Base-by-base conservation (phyloP, 2,113 vertebrate species). In the Ancistrus triradiatus region DNA sequence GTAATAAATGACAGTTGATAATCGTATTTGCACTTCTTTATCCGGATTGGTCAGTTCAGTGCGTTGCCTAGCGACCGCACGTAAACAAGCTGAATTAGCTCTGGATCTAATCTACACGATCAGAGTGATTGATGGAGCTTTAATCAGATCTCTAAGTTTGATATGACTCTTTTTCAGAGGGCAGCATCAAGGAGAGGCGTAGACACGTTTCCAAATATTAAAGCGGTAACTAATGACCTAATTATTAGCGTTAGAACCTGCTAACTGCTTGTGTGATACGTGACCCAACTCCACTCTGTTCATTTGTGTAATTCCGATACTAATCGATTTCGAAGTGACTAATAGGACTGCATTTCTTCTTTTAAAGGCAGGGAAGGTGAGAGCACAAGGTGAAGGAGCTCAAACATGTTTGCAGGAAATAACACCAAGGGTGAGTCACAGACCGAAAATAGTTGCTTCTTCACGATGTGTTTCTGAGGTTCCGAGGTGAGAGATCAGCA, bases 281-380 rank as follows among this genome's bases (percentile, higher is more conserved):
- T n/a, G n/a, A 33, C 28, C 4, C 28, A 33, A 9, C 4, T 37
- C 35, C 9, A 1, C 2, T 10, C 1, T 37, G 9, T 37, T 13
- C 14, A 13, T 11, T 37, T 7, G 13, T 7, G 8, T 37, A 14
- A 2, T 42, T 42, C 37, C 4, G 13, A 42, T 42, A n/a, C 2
- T 1, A 15, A 42, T 11, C 9, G 14, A 37, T 37, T 37, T 9
- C 35, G 35, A 3, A 13, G 9, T 37, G 9, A 42, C 13, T 4
- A 15, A n/a, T 5, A 42, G 1, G 5, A 37, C 9, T 10, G 38
- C 14, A 13, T 42, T n/a, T n/a, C 6, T 42, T 42, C 14, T 24
- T 7, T 42, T 21, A 38, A 17, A 95, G 92, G 92, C 89, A 28
- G 92, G 89, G 14, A 91, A 89, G 79, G 7, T 56, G 27, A 14